phyloP scores from a whole-genome alignment of 2,113 vertebrate genomes.

The Rattus rattus region DNA sequence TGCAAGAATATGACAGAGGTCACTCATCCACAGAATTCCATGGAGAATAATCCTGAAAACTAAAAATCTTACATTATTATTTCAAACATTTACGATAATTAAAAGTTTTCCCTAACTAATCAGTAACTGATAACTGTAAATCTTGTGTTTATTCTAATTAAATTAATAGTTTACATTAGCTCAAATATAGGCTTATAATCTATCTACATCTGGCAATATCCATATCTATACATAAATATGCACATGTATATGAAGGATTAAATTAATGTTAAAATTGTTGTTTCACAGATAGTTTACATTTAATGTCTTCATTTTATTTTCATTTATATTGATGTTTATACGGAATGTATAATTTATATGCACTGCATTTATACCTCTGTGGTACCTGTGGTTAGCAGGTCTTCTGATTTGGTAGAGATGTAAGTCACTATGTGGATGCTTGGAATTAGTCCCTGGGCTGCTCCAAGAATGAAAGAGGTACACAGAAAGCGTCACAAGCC shows the following conservation, averaged over 20 bases:
- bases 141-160: background rate
- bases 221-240: background rate
- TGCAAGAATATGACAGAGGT: background rate
- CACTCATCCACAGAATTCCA: background rate
- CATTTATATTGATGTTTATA: background rate
- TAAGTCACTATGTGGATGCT: too few relatives aligned
- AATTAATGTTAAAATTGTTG: background rate
- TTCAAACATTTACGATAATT: background rate
- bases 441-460: background rate
- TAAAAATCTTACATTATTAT: background rate
- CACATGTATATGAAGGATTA: background rate
- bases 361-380: background rate
- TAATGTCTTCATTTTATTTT: background rate
- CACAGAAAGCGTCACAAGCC: background rate
- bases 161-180: background rate
- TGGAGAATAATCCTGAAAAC: background rate
- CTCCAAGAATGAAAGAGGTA: background rate
- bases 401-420: background rate
- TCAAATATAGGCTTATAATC: background rate
- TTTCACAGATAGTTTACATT: background rate
- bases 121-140: background rate
- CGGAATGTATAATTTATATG: background rate
- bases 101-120: background rate
- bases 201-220: background rate
- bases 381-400: background rate